These are phyloP conservation scores for Rhagonycha fulva DNA, from an alignment of 2,888 invertebrate genomes.

Conservation along the genomic window DNA sequence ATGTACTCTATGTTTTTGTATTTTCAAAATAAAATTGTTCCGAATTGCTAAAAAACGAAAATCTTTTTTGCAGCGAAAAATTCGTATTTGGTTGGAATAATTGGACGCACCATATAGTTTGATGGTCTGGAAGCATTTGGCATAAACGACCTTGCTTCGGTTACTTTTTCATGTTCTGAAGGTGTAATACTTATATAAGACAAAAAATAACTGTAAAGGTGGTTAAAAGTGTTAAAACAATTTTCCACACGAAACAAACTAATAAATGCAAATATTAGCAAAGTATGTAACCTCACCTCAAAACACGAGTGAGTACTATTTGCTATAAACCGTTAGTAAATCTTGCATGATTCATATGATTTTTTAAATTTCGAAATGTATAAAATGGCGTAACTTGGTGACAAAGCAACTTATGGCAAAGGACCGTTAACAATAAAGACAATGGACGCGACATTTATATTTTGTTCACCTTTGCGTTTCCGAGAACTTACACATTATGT, in stretches of 20 bases:
- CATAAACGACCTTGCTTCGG: not conserved
- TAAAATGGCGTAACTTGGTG: constrained; percentile 22
- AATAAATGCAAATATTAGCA: constrained; percentile 11
- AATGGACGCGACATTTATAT: not conserved
- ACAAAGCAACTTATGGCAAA: constrained; percentile 17
- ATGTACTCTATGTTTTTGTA: not conserved
- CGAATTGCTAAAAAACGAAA: no score
- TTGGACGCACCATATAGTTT: no score
- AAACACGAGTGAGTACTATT: constrained; percentile 5
- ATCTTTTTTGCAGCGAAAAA: no score
- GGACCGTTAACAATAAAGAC: constrained; percentile 2
- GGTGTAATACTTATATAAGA: not conserved
- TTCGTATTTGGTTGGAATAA: no score
- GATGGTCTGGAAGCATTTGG: no score
- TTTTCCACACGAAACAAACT: not conserved
- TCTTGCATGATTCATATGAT: constrained; percentile 18
- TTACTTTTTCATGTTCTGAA: not conserved
- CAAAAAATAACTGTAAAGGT: not conserved
- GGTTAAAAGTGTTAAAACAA: not conserved
- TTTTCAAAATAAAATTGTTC: no score
- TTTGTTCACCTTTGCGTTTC: not conserved
- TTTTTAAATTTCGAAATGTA: constrained; percentile 10
- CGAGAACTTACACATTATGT: not conserved
- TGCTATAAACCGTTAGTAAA: constrained; percentile 12
- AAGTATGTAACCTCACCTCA: constrained; percentile 12